Percentiles rank a stretch among this genome's conserved stretches.
These are phyloP conservation scores for Geopemphigus sp. DNA, from an alignment of 1,140 invertebrate species.

Conservation along the genomic window DNA sequence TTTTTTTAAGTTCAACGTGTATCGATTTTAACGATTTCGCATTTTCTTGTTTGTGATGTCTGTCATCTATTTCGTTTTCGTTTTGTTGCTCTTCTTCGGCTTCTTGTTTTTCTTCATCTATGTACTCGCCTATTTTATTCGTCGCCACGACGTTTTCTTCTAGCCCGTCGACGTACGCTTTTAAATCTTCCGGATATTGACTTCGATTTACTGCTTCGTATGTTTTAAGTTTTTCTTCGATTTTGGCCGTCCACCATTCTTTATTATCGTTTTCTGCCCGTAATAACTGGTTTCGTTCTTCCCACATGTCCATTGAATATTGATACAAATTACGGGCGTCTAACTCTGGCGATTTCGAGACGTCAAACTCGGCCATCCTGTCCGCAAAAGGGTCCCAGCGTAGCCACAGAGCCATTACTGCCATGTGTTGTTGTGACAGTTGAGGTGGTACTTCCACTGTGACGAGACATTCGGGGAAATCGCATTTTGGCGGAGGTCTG, in stretches of 20 bases:
- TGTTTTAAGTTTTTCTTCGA: conserved; percentile 26
- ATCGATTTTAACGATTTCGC: background rate
- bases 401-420: conserved; percentile 62
- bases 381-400: conserved; percentile 64
- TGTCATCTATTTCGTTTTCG: conserved; percentile 49
- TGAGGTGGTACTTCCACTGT: conserved; percentile 61
- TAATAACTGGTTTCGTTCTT: background rate
- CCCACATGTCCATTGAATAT: conserved; percentile 17
- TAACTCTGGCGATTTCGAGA: conserved; percentile 50
- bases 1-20: conserved; percentile 53
- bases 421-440: conserved; percentile 60
- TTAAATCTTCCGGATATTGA: conserved; percentile 14
- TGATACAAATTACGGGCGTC: conserved; percentile 31
- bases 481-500: conserved; percentile 59
- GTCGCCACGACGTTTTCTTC: background rate
- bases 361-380: conserved; percentile 49
- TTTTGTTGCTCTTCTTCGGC: conserved; percentile 18
- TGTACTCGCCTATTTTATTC: too few relatives aligned
- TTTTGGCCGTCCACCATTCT: background rate
- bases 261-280: conserved; percentile 8
- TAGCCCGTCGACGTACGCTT: background rate
- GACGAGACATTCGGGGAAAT: conserved; percentile 62
- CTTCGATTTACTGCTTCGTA: background rate
- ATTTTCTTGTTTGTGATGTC: background rate
- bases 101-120: background rate